Base-by-base conservation (phyloP, 2,113 vertebrate genomes). In the Sapayoa aenigma region DNA sequence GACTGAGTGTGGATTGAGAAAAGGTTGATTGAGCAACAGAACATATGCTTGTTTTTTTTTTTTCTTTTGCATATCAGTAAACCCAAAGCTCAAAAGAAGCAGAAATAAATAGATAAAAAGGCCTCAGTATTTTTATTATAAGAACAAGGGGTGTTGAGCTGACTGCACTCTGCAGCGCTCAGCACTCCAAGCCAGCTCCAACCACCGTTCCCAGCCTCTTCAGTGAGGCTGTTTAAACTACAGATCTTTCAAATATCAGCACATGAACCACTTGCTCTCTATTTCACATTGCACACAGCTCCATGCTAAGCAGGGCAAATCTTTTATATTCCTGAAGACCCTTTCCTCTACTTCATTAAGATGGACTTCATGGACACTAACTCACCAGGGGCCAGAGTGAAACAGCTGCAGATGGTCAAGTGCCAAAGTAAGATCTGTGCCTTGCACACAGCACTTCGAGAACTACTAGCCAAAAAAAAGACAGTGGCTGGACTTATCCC, bases 361-460 rank as follows among this genome's bases (percentile, higher is more conserved):
- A 96, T 91, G 81, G 90, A 90, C 84, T 96, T 93, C 89, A 91
- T 80, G 90, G 84, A 94, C 75, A 87, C 59, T 86, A 93, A 95
- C 62, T 95, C 90, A 96, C 79, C 44, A 68, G 84, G 86, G 81
- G 68, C 74, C 88, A 23, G 42, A 95, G 69, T 30, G 72, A 95
- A 95, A 82, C 83, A 95, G 78, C 86, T 96, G 86, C 81, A 94
- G 95, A 97, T 83, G 94, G 93, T 89, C 94, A 97, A 84, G 72
- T 74, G 69, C 60, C 19, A 66, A 93, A 83, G 39, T 39, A 60
- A 96, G 94, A 96, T 78, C 76, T 93, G 88, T 59, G 77, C 53
- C 53, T 95, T 37, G 63, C 68, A 60, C 77, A 42, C 52, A 84
- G 72, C 67, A 31, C 78, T 68, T 60, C 0, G 1, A 82, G 77